Evolutionary conservation across 2,888 invertebrate species (phyloP).

Genomic region (Harmothoe impar): DNA sequence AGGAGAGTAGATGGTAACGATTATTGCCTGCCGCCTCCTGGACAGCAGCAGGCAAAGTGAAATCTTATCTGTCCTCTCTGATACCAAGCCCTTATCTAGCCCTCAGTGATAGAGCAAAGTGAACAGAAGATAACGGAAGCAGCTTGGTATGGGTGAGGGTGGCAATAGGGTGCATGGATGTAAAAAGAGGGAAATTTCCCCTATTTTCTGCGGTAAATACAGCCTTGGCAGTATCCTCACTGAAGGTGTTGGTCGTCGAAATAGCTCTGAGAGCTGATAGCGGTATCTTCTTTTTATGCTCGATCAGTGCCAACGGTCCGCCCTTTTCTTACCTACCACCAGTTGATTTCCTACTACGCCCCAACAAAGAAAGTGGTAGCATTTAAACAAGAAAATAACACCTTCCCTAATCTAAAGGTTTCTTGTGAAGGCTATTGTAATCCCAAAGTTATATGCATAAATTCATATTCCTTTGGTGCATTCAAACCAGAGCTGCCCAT

Average conservation of each 20-base stretch:
- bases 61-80: background rate
- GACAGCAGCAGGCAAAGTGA: background rate
- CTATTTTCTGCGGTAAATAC: background rate
- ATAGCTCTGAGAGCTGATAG: background rate
- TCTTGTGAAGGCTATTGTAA: no score
- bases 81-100: conserved; percentile 5
- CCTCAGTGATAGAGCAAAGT: background rate
- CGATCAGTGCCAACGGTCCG: background rate
- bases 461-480: no score
- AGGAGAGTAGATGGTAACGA: background rate
- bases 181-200: background rate
- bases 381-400: no score
- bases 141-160: background rate
- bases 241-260: background rate
- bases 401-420: no score
- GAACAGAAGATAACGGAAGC: background rate
- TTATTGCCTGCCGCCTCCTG: background rate
- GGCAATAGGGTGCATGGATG: background rate
- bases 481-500: no score
- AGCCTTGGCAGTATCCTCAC: background rate
- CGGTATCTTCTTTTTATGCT: background rate
- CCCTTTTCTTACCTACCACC: background rate
- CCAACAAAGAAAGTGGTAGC: no score
- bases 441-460: no score
- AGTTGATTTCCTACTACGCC: background rate